A percentile compares a stretch with the other conserved stretches of the same genome.
Conservation (phyloP, 2,888 invertebrate genomes). For the Tribolium freemani region DNA sequence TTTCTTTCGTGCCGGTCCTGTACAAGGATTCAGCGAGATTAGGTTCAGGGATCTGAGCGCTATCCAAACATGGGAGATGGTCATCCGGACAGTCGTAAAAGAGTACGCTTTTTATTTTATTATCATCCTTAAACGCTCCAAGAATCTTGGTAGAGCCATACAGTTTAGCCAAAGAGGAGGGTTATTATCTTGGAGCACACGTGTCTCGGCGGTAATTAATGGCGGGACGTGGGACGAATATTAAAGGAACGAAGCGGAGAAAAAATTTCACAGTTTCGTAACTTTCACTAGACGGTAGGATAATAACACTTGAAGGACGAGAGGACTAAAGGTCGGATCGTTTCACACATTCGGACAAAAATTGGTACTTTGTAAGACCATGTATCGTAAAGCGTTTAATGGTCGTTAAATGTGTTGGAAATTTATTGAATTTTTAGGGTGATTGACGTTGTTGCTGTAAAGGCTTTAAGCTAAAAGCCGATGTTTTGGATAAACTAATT, state of each 20-base stretch:
- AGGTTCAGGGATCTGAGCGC: background rate
- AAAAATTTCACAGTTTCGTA: background rate
- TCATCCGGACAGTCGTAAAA: constrained; percentile 21
- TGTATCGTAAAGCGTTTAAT: background rate
- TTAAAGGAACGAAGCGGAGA: constrained; percentile 1
- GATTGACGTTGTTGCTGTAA: background rate
- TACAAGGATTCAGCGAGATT: constrained; percentile 6
- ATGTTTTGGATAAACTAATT: constrained; percentile 8
- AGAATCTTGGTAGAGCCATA: constrained; percentile 11
- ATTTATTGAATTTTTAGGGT: background rate
- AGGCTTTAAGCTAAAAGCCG: background rate
- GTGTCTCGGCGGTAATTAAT: constrained; percentile 23
- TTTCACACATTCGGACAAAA: background rate
- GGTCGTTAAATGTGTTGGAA: background rate
- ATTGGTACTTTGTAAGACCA: constrained; percentile 1
- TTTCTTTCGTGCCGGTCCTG: constrained; percentile 4
- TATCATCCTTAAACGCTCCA: constrained; percentile 21
- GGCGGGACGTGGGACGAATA: constrained; percentile 15
- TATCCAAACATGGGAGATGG: constrained; percentile 27
- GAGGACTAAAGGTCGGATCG: background rate
- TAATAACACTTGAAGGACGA: background rate
- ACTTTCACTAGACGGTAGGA: constrained; percentile 6
- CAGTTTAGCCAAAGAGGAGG: constrained; percentile 9
- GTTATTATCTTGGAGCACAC: constrained; percentile 26
- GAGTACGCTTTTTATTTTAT: constrained; percentile 29